Evolutionary conservation across 2,888 invertebrate genomes (phyloP).

Genomic region (Tillus elongatus): DNA sequence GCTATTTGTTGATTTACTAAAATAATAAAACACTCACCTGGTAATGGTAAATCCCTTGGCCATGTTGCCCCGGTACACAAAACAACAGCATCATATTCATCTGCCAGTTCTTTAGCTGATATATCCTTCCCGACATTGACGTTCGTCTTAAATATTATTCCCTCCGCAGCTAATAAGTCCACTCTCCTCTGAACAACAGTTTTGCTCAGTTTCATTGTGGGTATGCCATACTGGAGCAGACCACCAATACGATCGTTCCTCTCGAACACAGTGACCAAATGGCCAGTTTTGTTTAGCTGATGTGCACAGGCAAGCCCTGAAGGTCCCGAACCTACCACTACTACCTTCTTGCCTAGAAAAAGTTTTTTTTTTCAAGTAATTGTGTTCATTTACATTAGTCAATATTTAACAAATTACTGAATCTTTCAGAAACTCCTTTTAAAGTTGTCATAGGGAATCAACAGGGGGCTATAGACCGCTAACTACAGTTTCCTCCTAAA

Average conservation of each 20-base stretch:
- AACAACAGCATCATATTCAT: constrained; percentile 73
- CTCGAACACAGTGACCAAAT: constrained; percentile 93
- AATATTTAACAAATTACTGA: too few relatives aligned
- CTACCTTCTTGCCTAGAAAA: constrained; percentile 77
- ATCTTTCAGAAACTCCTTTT: constrained; percentile 37
- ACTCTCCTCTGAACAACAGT: constrained; percentile 85
- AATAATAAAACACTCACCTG: constrained; percentile 45
- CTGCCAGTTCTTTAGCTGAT: constrained; percentile 59
- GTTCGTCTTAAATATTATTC: constrained; percentile 75
- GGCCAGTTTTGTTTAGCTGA: constrained; percentile 95
- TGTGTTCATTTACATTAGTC: too few relatives aligned
- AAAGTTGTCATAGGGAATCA: too few relatives aligned
- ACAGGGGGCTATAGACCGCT: too few relatives aligned
- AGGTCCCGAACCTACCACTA: constrained; percentile 89
- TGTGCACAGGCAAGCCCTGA: constrained; percentile 93
- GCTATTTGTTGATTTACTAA: too few relatives aligned
- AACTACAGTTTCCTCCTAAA: too few relatives aligned
- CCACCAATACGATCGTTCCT: constrained; percentile 94
- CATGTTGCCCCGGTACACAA: constrained; percentile 92
- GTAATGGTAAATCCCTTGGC: constrained; percentile 83
- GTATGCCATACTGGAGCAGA: constrained; percentile 94
- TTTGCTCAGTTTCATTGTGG: constrained; percentile 97
- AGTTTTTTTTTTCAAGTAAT: too few relatives aligned
- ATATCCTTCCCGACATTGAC: constrained; percentile 88
- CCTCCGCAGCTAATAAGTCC: constrained; percentile 78